phyloP scores from a whole-genome alignment of 2,113 vertebrate species.

The Clarias batrachus region DNA sequence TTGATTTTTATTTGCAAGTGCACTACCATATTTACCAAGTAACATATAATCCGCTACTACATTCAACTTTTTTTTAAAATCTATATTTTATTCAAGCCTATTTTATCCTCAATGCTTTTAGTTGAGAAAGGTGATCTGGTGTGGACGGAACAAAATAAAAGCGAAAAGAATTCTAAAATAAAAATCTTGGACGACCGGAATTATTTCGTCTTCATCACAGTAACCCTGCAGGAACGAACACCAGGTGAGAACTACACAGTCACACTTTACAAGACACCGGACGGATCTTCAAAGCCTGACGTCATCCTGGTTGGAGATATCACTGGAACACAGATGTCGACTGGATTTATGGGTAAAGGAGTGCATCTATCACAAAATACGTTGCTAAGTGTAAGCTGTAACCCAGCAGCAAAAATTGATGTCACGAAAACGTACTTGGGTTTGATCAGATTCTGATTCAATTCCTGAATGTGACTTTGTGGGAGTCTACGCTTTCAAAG shows the following conservation, averaged over 20 bases:
- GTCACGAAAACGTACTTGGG: background rate
- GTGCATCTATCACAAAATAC: background rate
- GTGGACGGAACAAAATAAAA: background rate
- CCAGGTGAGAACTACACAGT: background rate
- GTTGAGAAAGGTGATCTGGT: rapidly evolving
- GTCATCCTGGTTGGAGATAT: background rate
- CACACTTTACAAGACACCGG: background rate
- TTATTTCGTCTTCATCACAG: slow-evolving; percentile 14
- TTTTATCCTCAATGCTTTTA: background rate
- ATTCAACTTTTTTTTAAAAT: background rate
- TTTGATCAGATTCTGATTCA: slow-evolving; percentile 7
- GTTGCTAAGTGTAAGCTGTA: background rate
- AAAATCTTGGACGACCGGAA: background rate
- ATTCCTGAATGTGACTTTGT: background rate
- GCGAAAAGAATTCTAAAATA: rapidly evolving
- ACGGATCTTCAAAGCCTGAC: rapidly evolving
- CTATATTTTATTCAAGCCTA: background rate
- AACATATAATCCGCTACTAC: no score
- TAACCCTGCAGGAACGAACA: background rate
- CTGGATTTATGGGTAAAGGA: background rate
- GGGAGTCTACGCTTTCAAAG: background rate
- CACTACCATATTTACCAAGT: background rate
- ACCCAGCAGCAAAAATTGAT: rapidly evolving
- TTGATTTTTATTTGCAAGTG: background rate
- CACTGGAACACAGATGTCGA: background rate